These are phyloP conservation scores for Axis porcinus DNA, from an alignment of 2,113 vertebrate species.

Conservation along the genomic window DNA sequence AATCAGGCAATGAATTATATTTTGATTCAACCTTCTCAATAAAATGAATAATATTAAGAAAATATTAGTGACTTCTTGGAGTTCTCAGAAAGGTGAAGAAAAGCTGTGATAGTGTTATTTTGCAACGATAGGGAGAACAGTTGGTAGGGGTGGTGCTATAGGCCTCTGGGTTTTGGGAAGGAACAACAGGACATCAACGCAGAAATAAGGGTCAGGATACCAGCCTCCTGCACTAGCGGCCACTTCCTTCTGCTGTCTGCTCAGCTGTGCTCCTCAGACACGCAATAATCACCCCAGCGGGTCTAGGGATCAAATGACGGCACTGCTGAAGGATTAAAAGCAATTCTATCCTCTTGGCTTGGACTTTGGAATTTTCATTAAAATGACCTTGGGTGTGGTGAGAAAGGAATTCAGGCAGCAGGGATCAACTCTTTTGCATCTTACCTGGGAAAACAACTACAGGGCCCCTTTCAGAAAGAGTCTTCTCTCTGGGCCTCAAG, in stretches of 20 bases:
- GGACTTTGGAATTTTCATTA: slow-evolving; percentile 93
- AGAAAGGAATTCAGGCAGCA: slow-evolving; percentile 84
- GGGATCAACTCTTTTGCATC: slow-evolving; percentile 75
- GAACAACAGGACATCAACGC: background rate
- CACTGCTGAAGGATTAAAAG: slow-evolving; percentile 89
- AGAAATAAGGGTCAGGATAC: slow-evolving; percentile 37
- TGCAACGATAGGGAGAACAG: slow-evolving; percentile 11
- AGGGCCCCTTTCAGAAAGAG: slow-evolving; percentile 39
- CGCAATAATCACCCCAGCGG: slow-evolving; percentile 78
- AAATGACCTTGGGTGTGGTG: slow-evolving; percentile 94
- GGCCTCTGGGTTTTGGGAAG: background rate
- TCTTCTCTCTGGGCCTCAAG: slow-evolving; percentile 27
- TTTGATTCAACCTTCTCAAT: slow-evolving; percentile 53
- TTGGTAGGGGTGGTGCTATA: background rate
- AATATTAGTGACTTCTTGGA: background rate
- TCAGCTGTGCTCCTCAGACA: slow-evolving; percentile 71
- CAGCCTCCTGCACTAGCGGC: slow-evolving; percentile 52
- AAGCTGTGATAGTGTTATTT: slow-evolving; percentile 1
- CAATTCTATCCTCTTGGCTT: slow-evolving; percentile 91
- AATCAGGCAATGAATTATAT: slow-evolving; percentile 45
- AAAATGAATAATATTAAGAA: slow-evolving; percentile 20
- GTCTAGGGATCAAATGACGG: slow-evolving; percentile 85
- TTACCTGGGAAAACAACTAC: slow-evolving; percentile 77
- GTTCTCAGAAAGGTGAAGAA: slow-evolving; percentile 34
- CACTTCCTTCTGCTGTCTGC: slow-evolving; percentile 72